Evolutionary conservation across 2,113 vertebrate species (phyloP).

Genomic region (Psilopsiagon aymara): DNA sequence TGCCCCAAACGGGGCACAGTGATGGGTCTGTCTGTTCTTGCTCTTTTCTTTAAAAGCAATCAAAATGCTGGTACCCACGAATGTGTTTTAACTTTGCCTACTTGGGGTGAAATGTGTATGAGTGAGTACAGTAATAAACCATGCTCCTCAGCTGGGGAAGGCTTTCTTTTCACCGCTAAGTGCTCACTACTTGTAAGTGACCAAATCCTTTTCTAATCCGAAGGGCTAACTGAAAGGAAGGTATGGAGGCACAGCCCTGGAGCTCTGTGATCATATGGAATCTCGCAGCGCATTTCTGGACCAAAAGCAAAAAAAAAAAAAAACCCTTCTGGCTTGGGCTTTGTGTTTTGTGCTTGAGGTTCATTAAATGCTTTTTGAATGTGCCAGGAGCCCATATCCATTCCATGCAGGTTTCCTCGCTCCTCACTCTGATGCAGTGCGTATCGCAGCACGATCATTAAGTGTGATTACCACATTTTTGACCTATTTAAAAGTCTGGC

Average conservation of each 20-base stretch:
- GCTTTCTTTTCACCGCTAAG: background rate
- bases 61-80: background rate
- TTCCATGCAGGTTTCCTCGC: constrained; percentile 33
- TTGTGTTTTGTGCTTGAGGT: background rate
- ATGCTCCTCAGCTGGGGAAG: background rate
- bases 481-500: constrained; percentile 66
- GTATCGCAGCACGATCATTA: constrained; percentile 23
- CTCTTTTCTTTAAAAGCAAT: background rate
- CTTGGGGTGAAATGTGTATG: background rate
- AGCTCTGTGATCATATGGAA: background rate
- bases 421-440: background rate
- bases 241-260: background rate
- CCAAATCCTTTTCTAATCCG: background rate
- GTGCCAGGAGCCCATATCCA: constrained; percentile 9
- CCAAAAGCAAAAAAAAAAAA: background rate
- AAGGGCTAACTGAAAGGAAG: background rate
- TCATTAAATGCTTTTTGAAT: background rate
- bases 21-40: background rate
- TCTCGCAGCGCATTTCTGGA: background rate
- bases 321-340: background rate
- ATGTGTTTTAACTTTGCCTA: background rate
- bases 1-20: background rate
- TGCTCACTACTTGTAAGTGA: background rate
- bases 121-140: background rate
- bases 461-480: constrained; percentile 62